Base-by-base conservation (phyloP, 2,888 invertebrate genomes). In the Lottia scabra region DNA sequence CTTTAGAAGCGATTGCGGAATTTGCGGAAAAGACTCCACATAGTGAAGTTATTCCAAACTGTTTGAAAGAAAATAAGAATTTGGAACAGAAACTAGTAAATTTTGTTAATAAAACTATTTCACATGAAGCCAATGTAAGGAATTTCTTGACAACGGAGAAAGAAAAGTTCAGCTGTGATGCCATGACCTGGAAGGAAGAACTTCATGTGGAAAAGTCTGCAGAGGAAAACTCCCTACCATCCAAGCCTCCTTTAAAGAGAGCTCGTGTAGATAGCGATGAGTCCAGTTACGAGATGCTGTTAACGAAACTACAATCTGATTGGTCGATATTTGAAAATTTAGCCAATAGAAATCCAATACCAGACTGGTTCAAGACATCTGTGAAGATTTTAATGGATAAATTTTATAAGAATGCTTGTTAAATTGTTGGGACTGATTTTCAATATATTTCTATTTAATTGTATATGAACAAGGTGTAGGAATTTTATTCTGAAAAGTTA, bases 21-120 rank as follows among this genome's bases (percentile, higher is more conserved):
- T 87, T 87, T 80, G 86, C 87, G 2, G 83, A 85, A 71, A 76
- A 80, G 44, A 87, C 86, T 0, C 70, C 78, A 2, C 81, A 85
- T 70, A 85, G 85, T 69, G 74, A 78, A 1, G 65, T 83, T 0
- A 83, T 87, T 8, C 84, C 86, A 6, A 81, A 84, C 13, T 85
- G 84, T 74, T 73, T 87, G 8, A 79, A 78, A 16, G 68, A 76
- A 16, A 73, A 79, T 30, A 73, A 74, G 26, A 43, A 56, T 3
- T 74, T 86, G 12, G 81, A 83, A 68, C 79, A 81, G 26, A 73
- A 63, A 67, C 79, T 85, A n/a, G 80, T 83, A 5, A 75, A 77
- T 8, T 85, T 78, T 68, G 75, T 85, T 8, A 84, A 82, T 67
- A 83, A 83, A 56, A 56, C 16, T 0, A 19, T 56, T 12, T 10